These are phyloP conservation scores for Ctenodactylus gundi DNA, from an alignment of 2,113 vertebrate genomes.

Conservation along the genomic window DNA sequence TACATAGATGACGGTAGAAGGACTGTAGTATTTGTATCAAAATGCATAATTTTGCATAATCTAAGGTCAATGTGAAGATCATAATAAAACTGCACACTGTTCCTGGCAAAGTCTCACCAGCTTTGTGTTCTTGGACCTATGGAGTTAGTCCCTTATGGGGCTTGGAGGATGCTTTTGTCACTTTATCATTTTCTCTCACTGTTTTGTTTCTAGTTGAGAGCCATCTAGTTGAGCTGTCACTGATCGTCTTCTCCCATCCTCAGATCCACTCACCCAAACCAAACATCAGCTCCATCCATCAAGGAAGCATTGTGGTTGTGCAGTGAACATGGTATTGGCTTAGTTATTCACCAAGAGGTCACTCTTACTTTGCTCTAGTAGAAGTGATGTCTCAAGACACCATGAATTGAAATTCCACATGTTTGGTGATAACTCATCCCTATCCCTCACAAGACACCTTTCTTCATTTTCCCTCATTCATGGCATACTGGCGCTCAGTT, in stretches of 20 bases:
- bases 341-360: constrained; percentile 72
- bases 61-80: background rate
- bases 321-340: constrained; percentile 57
- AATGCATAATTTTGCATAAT: background rate
- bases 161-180: background rate
- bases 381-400: constrained; percentile 70
- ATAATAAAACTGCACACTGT: background rate
- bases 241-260: background rate
- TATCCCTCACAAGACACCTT: too few relatives aligned
- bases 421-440: constrained; percentile 61
- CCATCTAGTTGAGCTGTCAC: rapidly evolving
- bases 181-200: constrained; percentile 19
- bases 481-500: constrained; percentile 78
- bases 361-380: constrained; percentile 77
- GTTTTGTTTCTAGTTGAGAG: constrained; percentile 35
- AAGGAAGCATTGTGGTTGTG: constrained; percentile 36
- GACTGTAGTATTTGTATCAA: constrained; percentile 18
- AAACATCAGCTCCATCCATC: background rate
- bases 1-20: background rate
- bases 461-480: constrained; percentile 50
- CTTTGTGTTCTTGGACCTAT: background rate
- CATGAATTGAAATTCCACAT: constrained; percentile 82
- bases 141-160: rapidly evolving
- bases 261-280: background rate
- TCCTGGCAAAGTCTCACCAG: background rate